A percentile compares a stretch with the other conserved stretches of the same genome.
Conservation (phyloP, 2,888 invertebrate genomes). For the Megalurothrips usitatus region DNA sequence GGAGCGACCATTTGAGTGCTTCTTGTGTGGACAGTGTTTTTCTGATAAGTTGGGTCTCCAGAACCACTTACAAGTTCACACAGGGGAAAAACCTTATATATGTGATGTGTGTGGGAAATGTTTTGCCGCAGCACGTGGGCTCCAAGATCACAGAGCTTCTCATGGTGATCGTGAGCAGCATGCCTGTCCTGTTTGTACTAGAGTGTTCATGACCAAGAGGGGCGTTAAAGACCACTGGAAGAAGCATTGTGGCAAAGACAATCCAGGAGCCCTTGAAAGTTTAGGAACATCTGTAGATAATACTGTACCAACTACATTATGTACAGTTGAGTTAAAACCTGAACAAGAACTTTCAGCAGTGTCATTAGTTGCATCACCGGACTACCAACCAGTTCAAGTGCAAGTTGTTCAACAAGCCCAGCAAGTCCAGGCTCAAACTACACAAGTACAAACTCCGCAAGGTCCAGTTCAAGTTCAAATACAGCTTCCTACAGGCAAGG, state of each 20-base stretch:
- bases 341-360: not conserved
- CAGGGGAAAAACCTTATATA: not conserved
- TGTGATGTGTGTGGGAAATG: conserved; percentile 34
- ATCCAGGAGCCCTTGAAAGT: not conserved
- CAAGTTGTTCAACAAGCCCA: not conserved
- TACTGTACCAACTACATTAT: not conserved
- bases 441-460: not conserved
- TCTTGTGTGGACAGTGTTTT: not conserved
- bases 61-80: not conserved
- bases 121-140: conserved; percentile 28
- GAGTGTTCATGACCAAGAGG: conserved; percentile 8
- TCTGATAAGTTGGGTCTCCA: not conserved
- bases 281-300: not conserved
- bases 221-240: conserved; percentile 5
- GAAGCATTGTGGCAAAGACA: conserved; percentile 8
- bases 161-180: not conserved
- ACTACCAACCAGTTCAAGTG: not conserved
- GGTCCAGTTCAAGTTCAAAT: conserved; percentile 8
- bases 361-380: not conserved
- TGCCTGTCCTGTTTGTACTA: conserved; percentile 1
- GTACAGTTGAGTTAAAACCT: not conserved
- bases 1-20: not conserved
- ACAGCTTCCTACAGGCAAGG: not conserved
- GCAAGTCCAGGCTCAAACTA: not conserved
- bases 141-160: not conserved